Percentiles rank a stretch among this genome's conserved stretches.
phyloP scores from a whole-genome alignment of 2,797 vertebrate genomes.

The Acridotheres tristis region DNA sequence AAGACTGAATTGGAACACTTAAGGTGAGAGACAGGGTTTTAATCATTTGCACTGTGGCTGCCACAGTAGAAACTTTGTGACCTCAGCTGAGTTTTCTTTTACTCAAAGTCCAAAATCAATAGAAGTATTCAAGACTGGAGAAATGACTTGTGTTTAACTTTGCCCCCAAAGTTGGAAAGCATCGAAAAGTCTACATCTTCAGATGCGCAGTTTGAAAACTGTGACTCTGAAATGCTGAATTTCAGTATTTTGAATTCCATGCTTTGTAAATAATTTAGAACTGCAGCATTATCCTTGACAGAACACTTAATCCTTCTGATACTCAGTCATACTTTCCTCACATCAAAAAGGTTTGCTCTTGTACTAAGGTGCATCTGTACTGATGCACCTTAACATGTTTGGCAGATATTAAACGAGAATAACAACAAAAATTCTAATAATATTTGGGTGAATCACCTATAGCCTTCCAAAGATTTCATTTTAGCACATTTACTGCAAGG shows the following conservation, averaged over 20 bases:
- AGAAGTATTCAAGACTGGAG: slow-evolving; percentile 57
- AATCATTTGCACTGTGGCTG: slow-evolving; percentile 68
- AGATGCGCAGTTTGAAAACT: slow-evolving; percentile 25
- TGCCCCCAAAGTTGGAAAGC: slow-evolving; percentile 16
- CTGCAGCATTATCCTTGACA: not conserved
- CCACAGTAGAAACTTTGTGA: slow-evolving; percentile 59
- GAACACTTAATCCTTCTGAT: slow-evolving; percentile 28
- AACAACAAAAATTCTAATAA: not conserved
- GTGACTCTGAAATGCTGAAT: slow-evolving; percentile 22
- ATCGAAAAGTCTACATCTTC: slow-evolving; percentile 23
- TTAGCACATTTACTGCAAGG: not conserved
- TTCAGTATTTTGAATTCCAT: slow-evolving; percentile 20
- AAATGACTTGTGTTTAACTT: slow-evolving; percentile 53
- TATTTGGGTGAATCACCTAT: not conserved
- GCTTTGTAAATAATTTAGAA: slow-evolving; percentile 64
- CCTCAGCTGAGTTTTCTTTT: slow-evolving; percentile 63
- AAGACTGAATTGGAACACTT: slow-evolving; percentile 63
- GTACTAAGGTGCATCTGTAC: not conserved
- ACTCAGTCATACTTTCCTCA: not conserved
- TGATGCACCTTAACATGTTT: not conserved
- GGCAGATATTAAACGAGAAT: not conserved
- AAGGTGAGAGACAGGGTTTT: slow-evolving; percentile 74
- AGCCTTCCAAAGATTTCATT: not conserved
- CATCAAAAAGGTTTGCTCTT: not conserved
- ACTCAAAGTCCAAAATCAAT: slow-evolving; percentile 66